Evolutionary conservation across 1,140 invertebrate species (phyloP).

Genomic region (Radopholus similis): DNA sequence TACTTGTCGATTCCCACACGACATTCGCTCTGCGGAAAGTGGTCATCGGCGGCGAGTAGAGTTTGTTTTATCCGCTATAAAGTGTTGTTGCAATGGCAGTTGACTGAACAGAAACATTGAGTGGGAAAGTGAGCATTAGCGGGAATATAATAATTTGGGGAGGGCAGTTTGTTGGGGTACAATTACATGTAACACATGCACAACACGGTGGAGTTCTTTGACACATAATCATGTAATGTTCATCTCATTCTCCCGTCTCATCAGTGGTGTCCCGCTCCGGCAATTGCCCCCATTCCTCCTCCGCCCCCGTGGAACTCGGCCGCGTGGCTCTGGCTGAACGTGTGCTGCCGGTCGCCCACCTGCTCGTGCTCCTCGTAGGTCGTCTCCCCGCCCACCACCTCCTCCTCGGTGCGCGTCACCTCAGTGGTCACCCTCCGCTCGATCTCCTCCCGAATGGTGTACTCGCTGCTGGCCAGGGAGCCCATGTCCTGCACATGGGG

Average conservation of each 20-base stretch:
- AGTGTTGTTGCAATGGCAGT: too few relatives aligned
- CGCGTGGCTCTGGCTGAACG: constrained; percentile 14
- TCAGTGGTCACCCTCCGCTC: constrained; percentile 55
- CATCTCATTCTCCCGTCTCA: neutral
- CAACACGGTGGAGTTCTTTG: too few relatives aligned
- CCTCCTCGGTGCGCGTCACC: constrained; percentile 9
- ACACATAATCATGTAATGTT: too few relatives aligned
- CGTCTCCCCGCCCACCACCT: constrained; percentile 11
- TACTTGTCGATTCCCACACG: too few relatives aligned
- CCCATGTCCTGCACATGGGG: constrained; percentile 47
- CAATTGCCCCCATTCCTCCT: neutral
- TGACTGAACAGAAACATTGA: too few relatives aligned
- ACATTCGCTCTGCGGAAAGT: too few relatives aligned
- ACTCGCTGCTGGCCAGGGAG: constrained; percentile 51
- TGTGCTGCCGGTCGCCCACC: neutral
- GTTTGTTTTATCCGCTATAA: too few relatives aligned
- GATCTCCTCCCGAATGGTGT: constrained; percentile 58
- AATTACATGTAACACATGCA: too few relatives aligned
- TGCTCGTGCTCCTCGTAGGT: constrained; percentile 13
- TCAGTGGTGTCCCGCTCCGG: neutral
- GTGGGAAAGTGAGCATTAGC: too few relatives aligned
- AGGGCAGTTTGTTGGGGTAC: too few relatives aligned
- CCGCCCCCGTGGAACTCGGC: constrained; percentile 5
- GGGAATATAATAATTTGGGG: too few relatives aligned
- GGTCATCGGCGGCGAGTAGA: too few relatives aligned